A percentile compares a stretch with the other conserved stretches of the same genome.
Evolutionary conservation across 2,113 vertebrate genomes (phyloP).

Genomic region (Talpa occidentalis): DNA sequence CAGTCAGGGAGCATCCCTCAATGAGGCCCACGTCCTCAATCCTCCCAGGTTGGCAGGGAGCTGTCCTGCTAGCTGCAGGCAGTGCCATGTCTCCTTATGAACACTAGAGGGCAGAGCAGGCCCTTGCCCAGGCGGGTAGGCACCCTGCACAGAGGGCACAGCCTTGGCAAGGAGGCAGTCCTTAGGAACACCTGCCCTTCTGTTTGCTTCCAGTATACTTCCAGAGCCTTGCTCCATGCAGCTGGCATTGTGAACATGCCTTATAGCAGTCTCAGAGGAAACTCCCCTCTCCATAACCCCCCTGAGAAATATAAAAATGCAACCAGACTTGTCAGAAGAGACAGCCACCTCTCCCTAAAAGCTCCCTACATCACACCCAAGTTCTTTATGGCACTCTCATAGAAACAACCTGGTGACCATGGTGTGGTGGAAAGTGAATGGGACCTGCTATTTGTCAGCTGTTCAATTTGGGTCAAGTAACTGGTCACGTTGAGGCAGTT

Average conservation of each 20-base stretch:
- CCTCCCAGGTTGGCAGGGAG: background rate
- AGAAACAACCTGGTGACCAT: background rate
- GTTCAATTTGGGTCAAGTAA: background rate
- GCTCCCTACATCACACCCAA: background rate
- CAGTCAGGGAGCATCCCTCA: background rate
- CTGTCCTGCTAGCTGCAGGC: background rate
- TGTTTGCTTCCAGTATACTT: background rate
- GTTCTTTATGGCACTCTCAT: background rate
- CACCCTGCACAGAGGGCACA: no score
- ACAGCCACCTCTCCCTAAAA: background rate
- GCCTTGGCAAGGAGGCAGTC: background rate
- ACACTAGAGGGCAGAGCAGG: slow-evolving; percentile 68
- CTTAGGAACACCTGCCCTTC: background rate
- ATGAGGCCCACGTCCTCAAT: background rate
- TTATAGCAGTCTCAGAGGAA: background rate
- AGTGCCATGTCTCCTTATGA: background rate
- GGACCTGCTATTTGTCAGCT: background rate
- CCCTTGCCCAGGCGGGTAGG: background rate
- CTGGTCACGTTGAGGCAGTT: background rate
- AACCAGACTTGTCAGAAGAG: slow-evolving; percentile 25
- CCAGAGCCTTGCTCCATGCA: background rate
- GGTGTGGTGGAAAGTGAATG: background rate
- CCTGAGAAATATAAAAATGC: slow-evolving; percentile 59
- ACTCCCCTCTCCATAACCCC: background rate
- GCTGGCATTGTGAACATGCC: background rate